Evolutionary conservation across 2,113 vertebrate species (phyloP), one percentile per base, ranked within the genome.

Genomic region (Microcebus jonahi): DNA sequence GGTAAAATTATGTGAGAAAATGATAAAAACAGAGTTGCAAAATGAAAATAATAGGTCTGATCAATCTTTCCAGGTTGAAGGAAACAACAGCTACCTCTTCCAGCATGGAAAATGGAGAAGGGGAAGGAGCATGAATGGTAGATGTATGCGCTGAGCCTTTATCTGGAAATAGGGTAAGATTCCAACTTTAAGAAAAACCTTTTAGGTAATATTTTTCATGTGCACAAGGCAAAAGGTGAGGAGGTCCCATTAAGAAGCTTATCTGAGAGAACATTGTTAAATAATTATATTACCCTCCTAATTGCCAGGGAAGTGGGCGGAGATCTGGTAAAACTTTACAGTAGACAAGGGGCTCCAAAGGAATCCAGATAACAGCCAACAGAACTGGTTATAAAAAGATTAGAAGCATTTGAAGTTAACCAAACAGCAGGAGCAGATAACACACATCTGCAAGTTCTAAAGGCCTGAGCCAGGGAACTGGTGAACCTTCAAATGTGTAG

Each of bases 381-480:
- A 98, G 97, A 95, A 97, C 88, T 95, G 88, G 97, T 89, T 97
- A 94, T 97, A 97, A 98, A 98, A 97, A 96, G 97, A 97, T 98
- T 96, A 97, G 92, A 95, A 83, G 77, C 48, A 79, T 82, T 94
- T 96, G 95, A 88, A 96, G 96, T 92, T 90, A 82, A 53, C 88
- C 75, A 88, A 97, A 90, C 94, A 95, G 90, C 67, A 94, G 81
- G 68, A 23, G 31, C 81, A 93, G 97, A 98, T 98, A 97, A 96
- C 77, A 91, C 50, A 92, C 91, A 96, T 94, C 94, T 97, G 94
- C 61, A 71, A n/a, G 85, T 92, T 83, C 81, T 76, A 42, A 95
- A 95, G 81, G 85, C 73, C 2, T 23, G 10, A 93, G 61, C 1
- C 0, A 27, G 61, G 50, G 21, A 39, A 50, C 63, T 2, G 29